Base-by-base conservation (phyloP, 1,140 invertebrate species). In the Polypedilum vanderplanki region DNA sequence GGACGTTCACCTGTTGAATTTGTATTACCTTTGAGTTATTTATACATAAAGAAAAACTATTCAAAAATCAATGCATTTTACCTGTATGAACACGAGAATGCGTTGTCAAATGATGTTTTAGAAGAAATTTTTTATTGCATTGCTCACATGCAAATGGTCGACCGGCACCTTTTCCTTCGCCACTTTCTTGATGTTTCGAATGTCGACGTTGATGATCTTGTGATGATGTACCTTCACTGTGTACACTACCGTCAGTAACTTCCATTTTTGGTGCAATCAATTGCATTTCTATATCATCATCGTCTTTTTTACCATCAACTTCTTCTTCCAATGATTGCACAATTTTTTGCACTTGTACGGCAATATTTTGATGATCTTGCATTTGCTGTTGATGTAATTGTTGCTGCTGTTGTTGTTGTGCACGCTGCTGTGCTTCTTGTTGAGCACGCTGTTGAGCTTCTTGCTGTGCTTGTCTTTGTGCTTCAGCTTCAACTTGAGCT, bases 51-150 rank as follows among this genome's bases (percentile, higher is more conserved):
- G n/a, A n/a, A 33, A 33, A 33, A 33, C 24, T 33, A 33, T 33
- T 33, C 24, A 33, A 33, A 33, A 33, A 1, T 1, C 24, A 5
- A 3, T 33, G 24, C 3, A 18, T 15, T 57, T 74, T 80, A 87
- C 87, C 91, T 65, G 90, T 91, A 82, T 93, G 91, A 0, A 92
- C 90, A 78, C 91, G 81, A 80, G 90, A 87, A 80, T 93, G 92
- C 12, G 91, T 93, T 1, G 90, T 91, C 41, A 93, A 85, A 84
- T 93, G 91, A 81, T 93, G 91, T 81, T 93, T 93, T 70, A 93
- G 82, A 9, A 92, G 84, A 83, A 93, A 94, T 4, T 91, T 91
- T 80, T 93, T 93, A 10, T 91, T 91, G 80, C 91, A 93, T 81
- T 93, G 90, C 24, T 89, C 86, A 80, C 92, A 94, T 5, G 89